Percentiles rank a stretch among this genome's conserved stretches.
Conservation (phyloP, 2,797 vertebrate species). For the Mallotus villosus region DNA sequence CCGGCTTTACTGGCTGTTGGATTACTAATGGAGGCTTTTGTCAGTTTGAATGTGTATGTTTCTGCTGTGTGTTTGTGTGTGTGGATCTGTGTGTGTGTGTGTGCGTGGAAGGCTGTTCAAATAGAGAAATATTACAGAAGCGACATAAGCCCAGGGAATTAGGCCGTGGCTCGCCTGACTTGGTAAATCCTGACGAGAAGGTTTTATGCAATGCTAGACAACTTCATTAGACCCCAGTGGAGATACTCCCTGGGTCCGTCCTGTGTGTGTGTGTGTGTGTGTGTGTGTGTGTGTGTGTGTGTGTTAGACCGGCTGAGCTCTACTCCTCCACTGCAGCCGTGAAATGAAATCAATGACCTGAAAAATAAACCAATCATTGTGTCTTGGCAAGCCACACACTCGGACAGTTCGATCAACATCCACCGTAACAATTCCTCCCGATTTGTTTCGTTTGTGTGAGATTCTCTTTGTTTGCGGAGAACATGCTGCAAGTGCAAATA, state of each 20-base stretch:
- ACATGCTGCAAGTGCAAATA: background rate
- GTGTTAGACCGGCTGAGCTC: background rate
- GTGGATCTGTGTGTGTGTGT: background rate
- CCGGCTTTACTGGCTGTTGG: background rate
- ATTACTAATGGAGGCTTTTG: slow-evolving; percentile 8
- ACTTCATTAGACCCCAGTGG: slow-evolving; percentile 10
- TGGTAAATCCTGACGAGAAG: background rate
- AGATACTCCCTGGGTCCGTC: background rate
- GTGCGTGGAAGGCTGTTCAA: background rate
- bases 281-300: background rate
- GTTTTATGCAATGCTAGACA: slow-evolving; percentile 8
- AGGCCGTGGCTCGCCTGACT: slow-evolving; percentile 2
- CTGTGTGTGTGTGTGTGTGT: background rate
- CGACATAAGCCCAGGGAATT: slow-evolving; percentile 11
- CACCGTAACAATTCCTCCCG: background rate
- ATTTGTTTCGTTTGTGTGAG: background rate
- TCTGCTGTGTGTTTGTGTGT: background rate
- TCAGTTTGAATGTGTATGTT: background rate
- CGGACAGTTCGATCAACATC: background rate
- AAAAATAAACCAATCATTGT: slow-evolving; percentile 7
- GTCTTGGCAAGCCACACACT: background rate
- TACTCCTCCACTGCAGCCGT: background rate
- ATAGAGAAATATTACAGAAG: slow-evolving; percentile 8
- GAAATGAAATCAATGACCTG: slow-evolving; percentile 14
- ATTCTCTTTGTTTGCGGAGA: background rate